phyloP scores from a whole-genome alignment of 2,113 vertebrate genomes.

The Cathartes aura region DNA sequence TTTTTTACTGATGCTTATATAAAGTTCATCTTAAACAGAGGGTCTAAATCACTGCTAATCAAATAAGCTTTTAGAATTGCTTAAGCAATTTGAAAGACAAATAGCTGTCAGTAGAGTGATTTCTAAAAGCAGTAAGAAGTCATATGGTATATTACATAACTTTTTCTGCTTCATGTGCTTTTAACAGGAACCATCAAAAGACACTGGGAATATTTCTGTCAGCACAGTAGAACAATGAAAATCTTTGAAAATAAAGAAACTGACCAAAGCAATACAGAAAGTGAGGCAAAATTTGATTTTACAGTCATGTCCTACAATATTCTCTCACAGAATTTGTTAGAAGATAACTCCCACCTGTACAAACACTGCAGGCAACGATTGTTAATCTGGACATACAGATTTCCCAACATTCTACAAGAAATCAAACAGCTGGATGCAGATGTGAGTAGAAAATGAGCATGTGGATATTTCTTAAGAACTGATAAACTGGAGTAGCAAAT shows the following conservation, averaged over 20 bases:
- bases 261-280: conserved; percentile 43
- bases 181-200: conserved; percentile 79
- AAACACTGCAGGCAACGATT: conserved; percentile 83
- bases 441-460: conserved; percentile 79
- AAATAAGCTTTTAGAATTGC: neutral
- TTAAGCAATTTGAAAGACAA: neutral
- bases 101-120: neutral
- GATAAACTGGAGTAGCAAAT: neutral
- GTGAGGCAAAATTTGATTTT: conserved; percentile 84
- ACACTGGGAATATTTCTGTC: conserved; percentile 84
- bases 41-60: neutral
- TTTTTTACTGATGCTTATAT: neutral
- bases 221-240: conserved; percentile 57
- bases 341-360: conserved; percentile 90
- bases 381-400: conserved; percentile 86
- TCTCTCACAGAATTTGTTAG: conserved; percentile 91
- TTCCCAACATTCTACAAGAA: conserved; percentile 89
- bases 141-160: neutral
- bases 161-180: conserved; percentile 42
- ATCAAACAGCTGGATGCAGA: conserved; percentile 87
- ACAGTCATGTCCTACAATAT: conserved; percentile 97
- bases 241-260: conserved; percentile 25
- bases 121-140: neutral
- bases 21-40: neutral
- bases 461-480: neutral